These are phyloP conservation scores for Hyles euphorbiae DNA, from an alignment of 1,140 invertebrate species.

Conservation along the genomic window DNA sequence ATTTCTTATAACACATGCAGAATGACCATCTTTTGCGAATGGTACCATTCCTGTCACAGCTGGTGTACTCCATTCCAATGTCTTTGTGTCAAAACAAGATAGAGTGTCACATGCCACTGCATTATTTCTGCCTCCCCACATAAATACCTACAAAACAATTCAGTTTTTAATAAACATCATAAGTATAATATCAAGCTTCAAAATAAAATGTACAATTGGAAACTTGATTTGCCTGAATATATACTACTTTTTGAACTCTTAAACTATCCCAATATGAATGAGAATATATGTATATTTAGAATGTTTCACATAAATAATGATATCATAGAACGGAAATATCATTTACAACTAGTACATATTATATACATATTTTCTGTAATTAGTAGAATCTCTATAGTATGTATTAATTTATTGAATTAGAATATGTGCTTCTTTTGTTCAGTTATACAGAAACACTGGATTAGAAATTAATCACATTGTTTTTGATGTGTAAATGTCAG, in stretches of 20 bases:
- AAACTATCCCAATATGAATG: no score
- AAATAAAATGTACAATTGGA: no score
- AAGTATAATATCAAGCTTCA: no score
- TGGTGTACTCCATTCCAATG: constrained; percentile 81
- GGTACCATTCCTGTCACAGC: constrained; percentile 81
- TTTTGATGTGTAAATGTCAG: no score
- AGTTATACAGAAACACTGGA: no score
- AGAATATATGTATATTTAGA: no score
- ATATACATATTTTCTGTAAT: background rate
- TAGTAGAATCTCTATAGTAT: background rate
- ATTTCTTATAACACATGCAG: constrained; percentile 87
- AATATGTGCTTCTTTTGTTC: no score
- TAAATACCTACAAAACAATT: constrained; percentile 75
- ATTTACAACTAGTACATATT: background rate
- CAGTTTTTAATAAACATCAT: background rate
- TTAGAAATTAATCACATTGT: no score
- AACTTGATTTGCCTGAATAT: no score
- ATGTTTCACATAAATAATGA: no score
- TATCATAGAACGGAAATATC: background rate
- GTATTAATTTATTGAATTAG: no score
- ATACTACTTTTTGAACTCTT: no score
- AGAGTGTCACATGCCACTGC: constrained; percentile 85
- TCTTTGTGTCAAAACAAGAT: constrained; percentile 87
- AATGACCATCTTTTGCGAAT: constrained; percentile 91
- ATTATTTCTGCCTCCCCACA: constrained; percentile 95